These are phyloP conservation scores for Brachyistius frenatus DNA, from an alignment of 2,113 vertebrate genomes.

Conservation along the genomic window DNA sequence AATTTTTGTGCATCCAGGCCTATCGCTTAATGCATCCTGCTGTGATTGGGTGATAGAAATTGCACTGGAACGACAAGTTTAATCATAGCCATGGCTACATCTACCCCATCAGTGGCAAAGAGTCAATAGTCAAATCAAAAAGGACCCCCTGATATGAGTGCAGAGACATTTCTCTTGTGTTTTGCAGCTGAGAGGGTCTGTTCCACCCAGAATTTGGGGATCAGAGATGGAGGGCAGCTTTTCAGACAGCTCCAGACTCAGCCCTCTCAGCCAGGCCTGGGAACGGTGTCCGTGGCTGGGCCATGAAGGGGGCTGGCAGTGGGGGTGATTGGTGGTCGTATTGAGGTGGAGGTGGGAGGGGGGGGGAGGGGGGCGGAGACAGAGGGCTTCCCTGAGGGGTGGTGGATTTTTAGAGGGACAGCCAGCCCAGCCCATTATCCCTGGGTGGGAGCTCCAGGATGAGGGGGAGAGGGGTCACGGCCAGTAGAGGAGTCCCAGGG, in stretches of 20 bases:
- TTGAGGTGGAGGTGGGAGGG: constrained; percentile 65
- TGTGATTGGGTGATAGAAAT: constrained; percentile 66
- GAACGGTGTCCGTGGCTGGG: constrained; percentile 61
- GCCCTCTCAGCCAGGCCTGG: constrained; percentile 56
- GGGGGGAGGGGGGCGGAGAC: constrained; percentile 37
- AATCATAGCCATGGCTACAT: constrained; percentile 70
- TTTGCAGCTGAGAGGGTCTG: constrained; percentile 66
- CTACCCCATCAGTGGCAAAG: constrained; percentile 67
- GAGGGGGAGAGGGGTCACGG: constrained; percentile 70
- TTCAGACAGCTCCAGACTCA: constrained; percentile 38
- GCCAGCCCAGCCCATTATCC: constrained; percentile 75
- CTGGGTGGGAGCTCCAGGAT: constrained; percentile 67
- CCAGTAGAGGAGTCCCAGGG: constrained; percentile 71
- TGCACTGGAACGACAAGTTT: constrained; percentile 74
- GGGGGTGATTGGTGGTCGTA: constrained; percentile 73
- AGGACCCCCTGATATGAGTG: constrained; percentile 72
- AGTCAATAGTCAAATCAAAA: constrained; percentile 75
- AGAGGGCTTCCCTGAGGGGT: constrained; percentile 85
- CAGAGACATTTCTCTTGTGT: constrained; percentile 74
- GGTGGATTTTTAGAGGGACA: constrained; percentile 77
- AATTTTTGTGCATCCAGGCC: constrained; percentile 79
- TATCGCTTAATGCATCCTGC: constrained; percentile 66
- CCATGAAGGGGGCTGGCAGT: constrained; percentile 66
- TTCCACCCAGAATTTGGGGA: constrained; percentile 52
- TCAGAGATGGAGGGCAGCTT: constrained; percentile 54